Evolutionary conservation across 2,888 invertebrate species (phyloP).

Genomic region (Tromatobia lineatoria): DNA sequence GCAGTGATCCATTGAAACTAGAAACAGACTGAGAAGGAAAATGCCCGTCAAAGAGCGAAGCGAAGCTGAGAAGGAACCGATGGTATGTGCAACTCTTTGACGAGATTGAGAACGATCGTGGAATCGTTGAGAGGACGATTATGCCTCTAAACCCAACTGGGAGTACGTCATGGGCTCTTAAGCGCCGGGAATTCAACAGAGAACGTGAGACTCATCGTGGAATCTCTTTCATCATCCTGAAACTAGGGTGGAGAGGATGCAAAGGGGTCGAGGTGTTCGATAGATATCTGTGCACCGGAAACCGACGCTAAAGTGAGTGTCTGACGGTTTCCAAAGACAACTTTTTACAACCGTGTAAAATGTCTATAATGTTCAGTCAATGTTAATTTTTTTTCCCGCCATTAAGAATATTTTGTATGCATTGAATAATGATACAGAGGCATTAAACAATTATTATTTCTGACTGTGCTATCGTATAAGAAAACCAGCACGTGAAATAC

Average conservation of each 20-base stretch:
- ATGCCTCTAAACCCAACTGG: slow-evolving; percentile 9
- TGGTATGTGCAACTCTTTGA: slow-evolving; percentile 32
- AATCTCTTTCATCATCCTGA: slow-evolving; percentile 61
- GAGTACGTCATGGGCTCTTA: slow-evolving; percentile 25
- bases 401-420: no score
- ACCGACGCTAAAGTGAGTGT: background rate
- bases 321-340: background rate
- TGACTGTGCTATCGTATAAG: no score
- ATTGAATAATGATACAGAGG: no score
- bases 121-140: slow-evolving; percentile 43
- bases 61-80: slow-evolving; percentile 1
- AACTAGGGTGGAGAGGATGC: slow-evolving; percentile 14
- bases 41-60: background rate
- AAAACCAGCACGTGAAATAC: no score
- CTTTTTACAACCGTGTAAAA: background rate
- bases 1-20: slow-evolving; percentile 17
- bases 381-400: no score
- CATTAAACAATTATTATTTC: no score
- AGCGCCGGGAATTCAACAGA: slow-evolving; percentile 3
- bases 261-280: slow-evolving; percentile 26
- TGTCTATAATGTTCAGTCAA: no score
- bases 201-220: slow-evolving; percentile 30
- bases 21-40: background rate
- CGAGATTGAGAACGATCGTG: slow-evolving; percentile 43
- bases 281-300: background rate